Base-by-base conservation (phyloP, 2,888 invertebrate genomes). In the Eumacrocentrus americanus region DNA sequence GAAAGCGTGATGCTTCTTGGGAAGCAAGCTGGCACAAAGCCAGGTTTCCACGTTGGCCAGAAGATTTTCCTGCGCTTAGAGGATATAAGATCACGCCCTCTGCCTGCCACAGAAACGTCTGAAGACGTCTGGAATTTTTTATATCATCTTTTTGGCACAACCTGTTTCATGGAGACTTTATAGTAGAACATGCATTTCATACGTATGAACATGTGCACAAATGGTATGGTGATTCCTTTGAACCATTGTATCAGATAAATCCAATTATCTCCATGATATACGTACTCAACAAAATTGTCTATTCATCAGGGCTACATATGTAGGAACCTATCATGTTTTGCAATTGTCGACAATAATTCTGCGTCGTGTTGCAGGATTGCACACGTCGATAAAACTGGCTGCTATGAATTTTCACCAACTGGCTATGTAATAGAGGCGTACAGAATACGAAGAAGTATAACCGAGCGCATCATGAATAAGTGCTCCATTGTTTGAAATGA, bases 401-500 rank as follows among this genome's bases (percentile, higher is more conserved):
- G n/a, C n/a, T n/a, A n/a, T n/a, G n/a, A n/a, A n/a, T n/a, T n/a
- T n/a, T n/a, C n/a, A n/a, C n/a, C n/a, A n/a, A n/a, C n/a, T n/a
- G n/a, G n/a, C n/a, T n/a, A n/a, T n/a, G n/a, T n/a, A n/a, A n/a
- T n/a, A n/a, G n/a, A 29, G 29, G 55, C 18, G 16, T 37, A 37
- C 25, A 48, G 56, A n/a, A n/a, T 25, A 52, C 50, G 44, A 44
- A 57, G 46, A 38, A 46, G 58, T 38, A 35, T 42, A 52, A 58
- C 44, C 23, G 25, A 29, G 54, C 40, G 35, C 22, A 35, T 14
- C 23, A 22, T 14, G 34, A 23, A 22, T 58, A 48, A 42, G 18
- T 22, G 35, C n/a, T 37, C 4, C 4, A 29, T 44, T 56, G 61
- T 53, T 52, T 47, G 56, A 58, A 44, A 59, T 47, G 55, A 58